Evolutionary conservation across 2,888 invertebrate genomes (phyloP).

Genomic region (Aplocera efformata): DNA sequence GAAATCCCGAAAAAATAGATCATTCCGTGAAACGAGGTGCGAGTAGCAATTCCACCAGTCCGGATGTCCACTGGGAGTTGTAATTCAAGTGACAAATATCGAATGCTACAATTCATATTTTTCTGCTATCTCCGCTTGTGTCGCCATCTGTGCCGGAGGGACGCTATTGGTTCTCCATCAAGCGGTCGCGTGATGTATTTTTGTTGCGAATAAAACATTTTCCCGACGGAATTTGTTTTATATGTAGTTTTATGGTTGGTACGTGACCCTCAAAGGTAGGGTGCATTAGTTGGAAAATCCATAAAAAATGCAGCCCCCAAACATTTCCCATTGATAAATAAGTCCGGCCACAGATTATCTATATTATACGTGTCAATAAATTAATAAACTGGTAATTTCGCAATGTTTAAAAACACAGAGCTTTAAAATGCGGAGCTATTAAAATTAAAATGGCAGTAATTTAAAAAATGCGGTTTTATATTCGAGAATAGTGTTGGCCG

Average conservation of each 20-base stretch:
- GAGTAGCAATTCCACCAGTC: conserved; percentile 60
- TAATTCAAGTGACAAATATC: conserved; percentile 82
- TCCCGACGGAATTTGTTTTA: conserved; percentile 75
- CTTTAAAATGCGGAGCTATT: conserved; percentile 26
- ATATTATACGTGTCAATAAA: not conserved
- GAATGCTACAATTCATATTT: conserved; percentile 79
- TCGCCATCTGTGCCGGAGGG: conserved; percentile 77
- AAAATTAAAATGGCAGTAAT: conserved; percentile 33
- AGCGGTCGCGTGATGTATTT: conserved; percentile 76
- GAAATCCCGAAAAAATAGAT: conserved; percentile 58
- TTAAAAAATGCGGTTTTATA: conserved; percentile 32
- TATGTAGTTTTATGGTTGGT: conserved; percentile 69
- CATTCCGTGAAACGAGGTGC: conserved; percentile 69
- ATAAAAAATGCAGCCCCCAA: conserved; percentile 52
- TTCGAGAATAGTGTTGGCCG: conserved; percentile 65
- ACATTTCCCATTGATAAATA: conserved; percentile 1
- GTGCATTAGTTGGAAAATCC: conserved; percentile 51
- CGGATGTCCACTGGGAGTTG: conserved; percentile 70
- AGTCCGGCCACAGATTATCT: no score
- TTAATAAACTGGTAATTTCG: not conserved
- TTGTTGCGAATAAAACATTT: conserved; percentile 75
- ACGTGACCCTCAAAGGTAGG: conserved; percentile 59
- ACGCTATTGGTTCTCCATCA: conserved; percentile 78
- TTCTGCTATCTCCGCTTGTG: conserved; percentile 76
- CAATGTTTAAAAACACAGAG: not conserved